A percentile compares a stretch with the other conserved stretches of the same genome.
Conservation (phyloP, 2,797 vertebrate species). For the Tarsius wallacei region DNA sequence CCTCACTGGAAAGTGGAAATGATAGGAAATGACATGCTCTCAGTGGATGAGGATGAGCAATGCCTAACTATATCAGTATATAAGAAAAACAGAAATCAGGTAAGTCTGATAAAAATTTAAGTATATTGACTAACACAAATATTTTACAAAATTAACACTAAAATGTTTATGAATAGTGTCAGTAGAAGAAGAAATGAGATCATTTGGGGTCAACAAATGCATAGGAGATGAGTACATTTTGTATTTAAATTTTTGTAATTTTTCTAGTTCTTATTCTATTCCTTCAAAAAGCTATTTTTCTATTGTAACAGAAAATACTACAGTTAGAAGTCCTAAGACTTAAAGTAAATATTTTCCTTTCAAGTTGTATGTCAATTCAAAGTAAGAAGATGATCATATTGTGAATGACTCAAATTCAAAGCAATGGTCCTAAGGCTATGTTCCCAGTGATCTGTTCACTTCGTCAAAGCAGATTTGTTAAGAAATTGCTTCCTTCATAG, state of each 20-base stretch:
- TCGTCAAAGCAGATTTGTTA: constrained; percentile 82
- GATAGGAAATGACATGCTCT: not conserved
- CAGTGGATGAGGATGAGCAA: not conserved
- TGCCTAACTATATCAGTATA: not conserved
- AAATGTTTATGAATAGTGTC: not conserved
- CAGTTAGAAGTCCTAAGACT: not conserved
- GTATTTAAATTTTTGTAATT: not conserved
- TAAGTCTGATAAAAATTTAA: not conserved
- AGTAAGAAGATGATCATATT: constrained; percentile 33
- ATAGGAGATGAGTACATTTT: not conserved
- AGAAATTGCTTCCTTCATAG: constrained; percentile 83
- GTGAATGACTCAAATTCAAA: constrained; percentile 42
- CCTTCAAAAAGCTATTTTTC: not conserved
- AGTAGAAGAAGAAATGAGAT: not conserved
- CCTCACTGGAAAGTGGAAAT: not conserved
- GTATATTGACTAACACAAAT: not conserved
- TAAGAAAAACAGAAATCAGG: not conserved
- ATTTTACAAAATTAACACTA: not conserved
- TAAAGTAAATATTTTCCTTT: constrained; percentile 53
- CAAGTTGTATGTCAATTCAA: constrained; percentile 27
- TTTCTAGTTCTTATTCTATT: not conserved
- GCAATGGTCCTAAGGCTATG: constrained; percentile 74
- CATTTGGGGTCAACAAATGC: not conserved
- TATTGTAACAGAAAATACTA: constrained; percentile 10
- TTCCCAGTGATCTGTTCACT: constrained; percentile 69